A percentile compares a stretch with the other conserved stretches of the same genome.
Evolutionary conservation across 2,888 invertebrate species (phyloP).

Genomic region (Scrobipalpa costella): DNA sequence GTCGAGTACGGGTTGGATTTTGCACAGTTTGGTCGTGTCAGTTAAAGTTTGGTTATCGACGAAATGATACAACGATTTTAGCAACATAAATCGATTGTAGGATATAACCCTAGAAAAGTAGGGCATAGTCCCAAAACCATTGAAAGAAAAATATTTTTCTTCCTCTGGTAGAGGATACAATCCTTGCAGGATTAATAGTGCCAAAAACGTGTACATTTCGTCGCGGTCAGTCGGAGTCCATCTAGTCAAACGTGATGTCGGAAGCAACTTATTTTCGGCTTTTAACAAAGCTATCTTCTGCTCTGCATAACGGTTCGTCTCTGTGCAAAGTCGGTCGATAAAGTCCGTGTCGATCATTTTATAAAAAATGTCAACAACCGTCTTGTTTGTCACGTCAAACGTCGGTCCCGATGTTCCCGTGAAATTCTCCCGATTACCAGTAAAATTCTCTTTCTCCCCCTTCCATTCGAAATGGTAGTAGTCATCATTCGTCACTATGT

Average conservation of each 20-base stretch:
- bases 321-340: slow-evolving; percentile 26
- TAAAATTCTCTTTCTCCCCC: slow-evolving; percentile 17
- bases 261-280: slow-evolving; percentile 27
- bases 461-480: slow-evolving; percentile 27
- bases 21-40: slow-evolving; percentile 30
- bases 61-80: slow-evolving; percentile 38
- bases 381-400: neutral
- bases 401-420: slow-evolving; percentile 21
- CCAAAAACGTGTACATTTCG: slow-evolving; percentile 36
- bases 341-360: slow-evolving; percentile 28
- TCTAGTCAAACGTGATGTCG: slow-evolving; percentile 23
- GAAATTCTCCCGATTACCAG: slow-evolving; percentile 24
- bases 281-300: slow-evolving; percentile 27
- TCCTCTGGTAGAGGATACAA: slow-evolving; percentile 37
- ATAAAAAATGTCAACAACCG: slow-evolving; percentile 23
- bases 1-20: slow-evolving; percentile 36
- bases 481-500: neutral
- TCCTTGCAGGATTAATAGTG: slow-evolving; percentile 36
- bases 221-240: slow-evolving; percentile 33
- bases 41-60: slow-evolving; percentile 31
- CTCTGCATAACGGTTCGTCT: slow-evolving; percentile 32
- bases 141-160: slow-evolving; percentile 35
- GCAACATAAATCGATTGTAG: slow-evolving; percentile 35
- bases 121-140: slow-evolving; percentile 37
- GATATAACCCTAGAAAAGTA: slow-evolving; percentile 38